Evolutionary conservation across 2,888 invertebrate species (phyloP).

Genomic region (Caenorhabditis angaria): DNA sequence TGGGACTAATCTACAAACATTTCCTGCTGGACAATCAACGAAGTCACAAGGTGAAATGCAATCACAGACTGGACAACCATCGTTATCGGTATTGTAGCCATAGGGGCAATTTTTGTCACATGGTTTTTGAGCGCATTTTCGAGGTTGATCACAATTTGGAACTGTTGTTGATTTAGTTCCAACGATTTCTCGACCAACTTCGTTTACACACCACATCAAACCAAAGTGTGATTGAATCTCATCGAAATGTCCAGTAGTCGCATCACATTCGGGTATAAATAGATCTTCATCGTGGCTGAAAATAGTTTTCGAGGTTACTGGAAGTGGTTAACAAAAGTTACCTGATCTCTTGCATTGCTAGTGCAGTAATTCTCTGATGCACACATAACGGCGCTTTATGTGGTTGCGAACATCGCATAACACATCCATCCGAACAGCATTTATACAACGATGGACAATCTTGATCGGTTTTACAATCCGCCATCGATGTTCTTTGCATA

Average conservation of each 20-base stretch:
- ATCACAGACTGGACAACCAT: constrained; percentile 66
- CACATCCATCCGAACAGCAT: constrained; percentile 69
- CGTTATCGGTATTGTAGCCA: constrained; percentile 56
- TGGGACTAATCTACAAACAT: constrained; percentile 57
- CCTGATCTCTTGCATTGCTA: constrained; percentile 1
- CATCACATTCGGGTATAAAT: constrained; percentile 55
- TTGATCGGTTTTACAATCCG: constrained; percentile 53
- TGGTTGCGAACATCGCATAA: constrained; percentile 54
- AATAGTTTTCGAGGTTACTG: neutral
- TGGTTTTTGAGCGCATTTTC: constrained; percentile 49
- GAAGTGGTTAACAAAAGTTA: neutral
- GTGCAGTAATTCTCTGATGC: constrained; percentile 34
- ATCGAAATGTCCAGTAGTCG: constrained; percentile 50
- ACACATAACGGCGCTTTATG: constrained; percentile 42
- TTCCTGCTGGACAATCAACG: constrained; percentile 60
- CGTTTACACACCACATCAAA: constrained; percentile 67
- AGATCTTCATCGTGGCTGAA: constrained; percentile 21
- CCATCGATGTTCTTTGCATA: constrained; percentile 39
- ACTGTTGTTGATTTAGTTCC: constrained; percentile 53
- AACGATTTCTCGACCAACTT: constrained; percentile 56
- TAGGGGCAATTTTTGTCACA: constrained; percentile 54
- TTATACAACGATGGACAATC: constrained; percentile 63
- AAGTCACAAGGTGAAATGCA: constrained; percentile 62
- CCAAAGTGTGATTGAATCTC: constrained; percentile 58
- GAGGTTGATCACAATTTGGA: constrained; percentile 54